Evolutionary conservation across 1,140 invertebrate species (phyloP), one percentile per base, ranked within the genome.

Genomic region (Ganaspis sp.): DNA sequence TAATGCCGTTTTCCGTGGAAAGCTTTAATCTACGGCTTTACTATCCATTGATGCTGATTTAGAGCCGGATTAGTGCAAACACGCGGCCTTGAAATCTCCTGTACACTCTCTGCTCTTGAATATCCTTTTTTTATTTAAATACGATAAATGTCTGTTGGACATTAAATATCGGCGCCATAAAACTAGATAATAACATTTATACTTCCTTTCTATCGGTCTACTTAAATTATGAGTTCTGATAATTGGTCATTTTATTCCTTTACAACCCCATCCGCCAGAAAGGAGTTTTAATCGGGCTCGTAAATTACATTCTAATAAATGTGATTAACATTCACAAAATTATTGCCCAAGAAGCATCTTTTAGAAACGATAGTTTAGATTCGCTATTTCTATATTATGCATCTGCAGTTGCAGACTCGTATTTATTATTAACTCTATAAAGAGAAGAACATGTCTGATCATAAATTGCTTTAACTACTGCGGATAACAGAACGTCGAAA

Each of bases 41-140:
- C 54, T 58, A 26, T 58, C 54, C 23, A 21, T 58, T 58, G 54
- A 58, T 29, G 21, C 54, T 58, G 23, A 58, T 58, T 58, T 58
- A 58, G 23, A 58, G 54, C 19, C 54, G 23, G 54, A 58, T 29
- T 26, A 58, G 54, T 58, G 19, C 15, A 54, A 8, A 26, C 19
- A 58, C 21, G 9, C 23, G 23, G 21, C 54, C 54, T 26, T 58
- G 21, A 58, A 58, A 58, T 23, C 11, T 29, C 15, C 54, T n/a
- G n/a, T n/a, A n/a, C n/a, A n/a, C n/a, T n/a, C 19, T 19, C 9
- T 26, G 4, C 54, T 26, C 54, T 6, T 58, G 53, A 58, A 58
- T 58, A 21, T 58, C 17, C 19, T 11, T 58, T 19, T 19, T 21
- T 58, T 19, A 4, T 58, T 58, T 26, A 58, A 19, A 45, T 45